A percentile compares a stretch with the other conserved stretches of the same genome.
Conservation (phyloP, 1,140 invertebrate species). For the Pseudomyrmex dendroicus region DNA sequence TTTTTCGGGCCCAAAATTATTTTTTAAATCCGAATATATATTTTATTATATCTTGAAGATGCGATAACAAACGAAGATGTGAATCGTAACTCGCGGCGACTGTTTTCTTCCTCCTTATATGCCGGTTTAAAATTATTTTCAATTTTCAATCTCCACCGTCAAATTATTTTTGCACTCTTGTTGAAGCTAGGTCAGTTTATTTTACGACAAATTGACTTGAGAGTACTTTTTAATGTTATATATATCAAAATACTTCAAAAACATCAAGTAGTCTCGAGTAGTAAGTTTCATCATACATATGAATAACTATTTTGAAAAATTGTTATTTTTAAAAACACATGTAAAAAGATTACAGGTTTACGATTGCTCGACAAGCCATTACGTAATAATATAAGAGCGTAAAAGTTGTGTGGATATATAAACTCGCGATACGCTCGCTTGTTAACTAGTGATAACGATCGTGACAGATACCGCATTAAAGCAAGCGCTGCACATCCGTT, state of each 20-base stretch:
- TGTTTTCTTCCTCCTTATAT: not conserved
- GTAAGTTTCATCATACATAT: not conserved
- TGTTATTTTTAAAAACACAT: not conserved
- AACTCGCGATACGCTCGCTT: conserved; percentile 23
- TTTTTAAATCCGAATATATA: conserved; percentile 8
- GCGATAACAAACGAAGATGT: not conserved
- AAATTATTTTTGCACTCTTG: conserved; percentile 53
- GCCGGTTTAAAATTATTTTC: conserved; percentile 53
- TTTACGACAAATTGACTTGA: not conserved
- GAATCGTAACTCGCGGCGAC: conserved; percentile 25
- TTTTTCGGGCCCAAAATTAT: not conserved
- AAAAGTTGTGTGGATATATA: conserved; percentile 26
- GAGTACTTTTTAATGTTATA: no score
- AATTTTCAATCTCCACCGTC: conserved; percentile 22
- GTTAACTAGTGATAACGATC: conserved; percentile 56
- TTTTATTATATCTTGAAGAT: not conserved
- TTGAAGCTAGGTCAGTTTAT: not conserved
- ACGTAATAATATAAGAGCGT: conserved; percentile 42
- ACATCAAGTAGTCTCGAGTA: not conserved
- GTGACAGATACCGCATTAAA: conserved; percentile 55
- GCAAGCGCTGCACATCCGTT: conserved; percentile 57
- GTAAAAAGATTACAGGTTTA: conserved; percentile 2
- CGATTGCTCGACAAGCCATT: conserved; percentile 9
- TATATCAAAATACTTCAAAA: no score
- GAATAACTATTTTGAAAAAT: conserved; percentile 3